Percentiles rank a stretch among this genome's conserved stretches.
Conservation (phyloP, 2,888 invertebrate genomes). For the Caenorhabditis angaria region DNA sequence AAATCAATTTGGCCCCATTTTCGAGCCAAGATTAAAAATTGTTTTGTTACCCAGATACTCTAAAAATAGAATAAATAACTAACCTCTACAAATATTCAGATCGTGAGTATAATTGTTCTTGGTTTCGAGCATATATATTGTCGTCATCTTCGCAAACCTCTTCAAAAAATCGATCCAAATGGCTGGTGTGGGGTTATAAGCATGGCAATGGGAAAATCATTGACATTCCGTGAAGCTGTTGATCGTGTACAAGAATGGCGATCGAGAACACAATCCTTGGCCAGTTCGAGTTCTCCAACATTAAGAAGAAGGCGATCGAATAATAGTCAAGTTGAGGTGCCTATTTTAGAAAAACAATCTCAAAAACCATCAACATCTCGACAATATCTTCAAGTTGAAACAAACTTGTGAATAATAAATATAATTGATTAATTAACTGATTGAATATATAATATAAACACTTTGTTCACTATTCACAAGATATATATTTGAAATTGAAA, state of each 20-base stretch:
- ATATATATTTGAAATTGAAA: background rate
- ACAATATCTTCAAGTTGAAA: conserved; percentile 41
- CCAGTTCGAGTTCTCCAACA: conserved; percentile 47
- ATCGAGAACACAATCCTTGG: conserved; percentile 53
- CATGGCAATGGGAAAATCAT: conserved; percentile 76
- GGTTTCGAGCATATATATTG: conserved; percentile 93
- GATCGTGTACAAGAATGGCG: conserved; percentile 67
- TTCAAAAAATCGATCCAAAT: conserved; percentile 87
- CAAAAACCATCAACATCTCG: conserved; percentile 7
- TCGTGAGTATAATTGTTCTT: conserved; percentile 86
- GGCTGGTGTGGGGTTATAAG: conserved; percentile 94
- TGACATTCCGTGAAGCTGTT: conserved; percentile 67
- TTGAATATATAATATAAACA: background rate
- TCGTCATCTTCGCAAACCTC: conserved; percentile 84
- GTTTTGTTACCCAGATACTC: no score
- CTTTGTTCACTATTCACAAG: no score
- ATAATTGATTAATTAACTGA: background rate
- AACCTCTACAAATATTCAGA: conserved; percentile 75
- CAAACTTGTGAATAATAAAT: conserved; percentile 22
- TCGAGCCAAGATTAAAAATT: background rate
- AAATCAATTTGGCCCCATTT: no score
- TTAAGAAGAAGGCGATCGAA: conserved; percentile 36
- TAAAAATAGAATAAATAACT: background rate
- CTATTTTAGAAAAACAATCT: background rate
- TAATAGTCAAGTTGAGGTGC: conserved; percentile 18